These are phyloP conservation scores for Oryzias dopingdopingensis DNA, from an alignment of 2,797 vertebrate genomes.

Conservation along the genomic window DNA sequence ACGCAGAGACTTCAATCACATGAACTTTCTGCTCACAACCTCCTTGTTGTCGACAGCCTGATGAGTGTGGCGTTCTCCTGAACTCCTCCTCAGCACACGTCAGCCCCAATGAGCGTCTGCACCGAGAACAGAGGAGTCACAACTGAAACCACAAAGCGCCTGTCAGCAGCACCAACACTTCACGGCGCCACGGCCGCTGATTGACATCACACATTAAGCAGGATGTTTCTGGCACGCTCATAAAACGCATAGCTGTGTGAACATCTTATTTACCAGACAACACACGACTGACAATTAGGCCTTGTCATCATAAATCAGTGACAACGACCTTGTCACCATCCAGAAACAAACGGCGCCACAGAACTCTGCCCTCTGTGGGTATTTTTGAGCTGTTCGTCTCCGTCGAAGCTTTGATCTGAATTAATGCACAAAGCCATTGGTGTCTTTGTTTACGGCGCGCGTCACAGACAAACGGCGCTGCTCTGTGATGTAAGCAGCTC, in stretches of 20 bases:
- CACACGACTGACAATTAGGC: conserved; percentile 41
- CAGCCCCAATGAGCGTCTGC: conserved; percentile 58
- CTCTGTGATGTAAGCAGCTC: conserved; percentile 72
- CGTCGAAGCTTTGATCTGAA: conserved; percentile 35
- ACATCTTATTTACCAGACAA: conserved; percentile 42
- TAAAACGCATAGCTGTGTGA: conserved; percentile 28
- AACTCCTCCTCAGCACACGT: conserved; percentile 57
- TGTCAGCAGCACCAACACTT: conserved; percentile 48
- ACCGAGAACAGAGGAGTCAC: conserved; percentile 49
- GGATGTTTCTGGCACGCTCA: conserved; percentile 29
- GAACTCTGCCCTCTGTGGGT: conserved; percentile 12
- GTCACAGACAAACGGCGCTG: conserved; percentile 53
- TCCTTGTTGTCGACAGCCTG: conserved; percentile 57
- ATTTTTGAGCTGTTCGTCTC: conserved; percentile 27
- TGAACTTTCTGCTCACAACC: conserved; percentile 43
- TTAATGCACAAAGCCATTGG: conserved; percentile 14
- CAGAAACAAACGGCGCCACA: conserved; percentile 20
- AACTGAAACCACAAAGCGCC: conserved; percentile 52
- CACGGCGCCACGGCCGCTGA: conserved; percentile 41
- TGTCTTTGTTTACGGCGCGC: conserved; percentile 26
- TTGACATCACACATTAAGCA: conserved; percentile 53
- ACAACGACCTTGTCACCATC: conserved; percentile 42
- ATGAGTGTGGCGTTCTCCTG: conserved; percentile 40
- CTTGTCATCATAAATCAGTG: conserved; percentile 46
- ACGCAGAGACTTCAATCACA: conserved; percentile 41